Evolutionary conservation across 1,140 invertebrate genomes (phyloP), one percentile per base, ranked within the genome.

Genomic region (Brachionus koreanus): DNA sequence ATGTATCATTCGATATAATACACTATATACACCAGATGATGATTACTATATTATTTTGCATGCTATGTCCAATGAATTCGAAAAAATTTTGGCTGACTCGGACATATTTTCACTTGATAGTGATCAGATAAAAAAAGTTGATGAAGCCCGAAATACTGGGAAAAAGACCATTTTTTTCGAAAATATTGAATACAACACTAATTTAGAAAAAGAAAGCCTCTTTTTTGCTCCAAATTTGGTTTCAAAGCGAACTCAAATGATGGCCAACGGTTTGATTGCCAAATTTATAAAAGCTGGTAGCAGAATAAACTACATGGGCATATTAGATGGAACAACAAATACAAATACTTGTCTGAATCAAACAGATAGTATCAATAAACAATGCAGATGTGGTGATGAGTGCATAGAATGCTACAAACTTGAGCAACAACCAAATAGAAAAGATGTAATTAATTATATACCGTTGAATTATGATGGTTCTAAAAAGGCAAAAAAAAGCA

Each of bases 271-370:
- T 4, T 3, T 79, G 29, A 29, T 79, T 25, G 16, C 35, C 29
- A 79, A 79, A 13, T 29, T 79, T 9, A 16, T 79, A 9, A 79
- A 79, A 37, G 29, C 25, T 35, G 12, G 16, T 25, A 16, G 61
- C n/a, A 43, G 57, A 43, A 23, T 61, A 5, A 79, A 61, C 37
- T 79, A 79, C 46, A 16, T 74, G 43, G 69, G 69, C 23, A 74
- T 74, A 23, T 74, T 74, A 25, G 13, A 46, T 29, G 12, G 19
- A 16, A 19, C 69, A 5, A 29, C 69, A 25, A 6, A 33, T n/a
- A 12, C 25, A 74, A 74, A 74, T n/a, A 12, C 42, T 10, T 74
- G 69, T 5, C 25, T 39, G 7, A 72, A 74, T 43, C 5, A 25
- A 16, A 23, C 39, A 6, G 6, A 5, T 13, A 23, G 23, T 13